Base-by-base conservation (phyloP, 2,113 vertebrate genomes). In the Boleophthalmus pectinirostris region DNA sequence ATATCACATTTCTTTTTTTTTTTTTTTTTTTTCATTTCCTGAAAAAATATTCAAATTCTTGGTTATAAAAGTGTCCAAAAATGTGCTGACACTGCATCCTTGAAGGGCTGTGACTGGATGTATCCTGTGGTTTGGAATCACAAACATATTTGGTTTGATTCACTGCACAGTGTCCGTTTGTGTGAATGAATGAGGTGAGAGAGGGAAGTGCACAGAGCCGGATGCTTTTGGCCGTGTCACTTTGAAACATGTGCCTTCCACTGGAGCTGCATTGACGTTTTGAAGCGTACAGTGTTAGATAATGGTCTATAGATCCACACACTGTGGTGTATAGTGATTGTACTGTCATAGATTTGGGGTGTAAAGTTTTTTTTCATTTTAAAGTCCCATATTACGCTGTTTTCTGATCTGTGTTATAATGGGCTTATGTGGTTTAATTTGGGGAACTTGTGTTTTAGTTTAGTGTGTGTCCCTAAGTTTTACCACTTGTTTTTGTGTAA, bases 261-360 rank as follows among this genome's bases (percentile, higher is more conserved):
- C 35, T 20, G 25, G 4, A 4, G 23, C 58, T 47, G 53, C 24
- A 46, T 63, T 70, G 73, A 81, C 73, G 16, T 68, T 74, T 69
- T 72, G 66, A 74, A 53, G 3, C 60, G 35, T 64, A n/a, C 45
- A 78, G 69, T 78, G 64, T 12, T 53, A 47, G 43, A 49, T 79
- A 75, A 82, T 70, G 38, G 65, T 20, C 68, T 72, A 82, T 63
- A 12, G 75, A 82, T 82, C 69, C 67, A 58, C 33, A 43, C 23
- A 49, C 1, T 45, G 15, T 13, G 47, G 20, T 61, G 11, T 25
- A 71, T 29, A 60, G 33, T 47, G 72, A 16, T 57, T 75, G 10
- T 45, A 21, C 69, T 21, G 15, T 63, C 0, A 14, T 0, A 20
- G 7, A 58, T 12, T 0, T 70, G 24, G 57, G 25, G 33, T 33